Conservation (phyloP, 2,797 vertebrate genomes). For the Tadarida brasiliensis region DNA sequence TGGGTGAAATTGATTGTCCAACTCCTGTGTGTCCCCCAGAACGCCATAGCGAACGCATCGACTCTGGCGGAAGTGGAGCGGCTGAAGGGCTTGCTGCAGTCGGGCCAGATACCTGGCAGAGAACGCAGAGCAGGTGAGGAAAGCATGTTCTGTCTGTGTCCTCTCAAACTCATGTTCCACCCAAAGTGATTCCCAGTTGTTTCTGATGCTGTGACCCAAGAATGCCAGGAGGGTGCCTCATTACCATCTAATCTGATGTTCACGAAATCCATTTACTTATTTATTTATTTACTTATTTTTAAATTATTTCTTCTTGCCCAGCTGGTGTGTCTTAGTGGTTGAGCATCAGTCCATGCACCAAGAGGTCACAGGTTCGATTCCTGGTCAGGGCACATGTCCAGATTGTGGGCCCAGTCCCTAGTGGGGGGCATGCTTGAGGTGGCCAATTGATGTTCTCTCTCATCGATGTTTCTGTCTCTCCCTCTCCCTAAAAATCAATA, state of each 20-base stretch:
- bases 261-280: neutral
- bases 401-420: too few relatives aligned
- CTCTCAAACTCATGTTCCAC: neutral
- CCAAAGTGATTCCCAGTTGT: neutral
- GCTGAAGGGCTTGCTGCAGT: slow-evolving; percentile 96
- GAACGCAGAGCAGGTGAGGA: slow-evolving; percentile 89
- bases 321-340: too few relatives aligned
- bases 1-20: fast-evolving
- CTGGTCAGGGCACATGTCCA: too few relatives aligned
- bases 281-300: too few relatives aligned
- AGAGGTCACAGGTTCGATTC: too few relatives aligned
- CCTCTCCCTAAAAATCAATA: too few relatives aligned
- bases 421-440: too few relatives aligned
- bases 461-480: too few relatives aligned
- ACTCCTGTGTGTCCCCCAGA: slow-evolving; percentile 85
- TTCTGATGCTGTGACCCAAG: neutral
- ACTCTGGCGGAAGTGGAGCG: slow-evolving; percentile 97
- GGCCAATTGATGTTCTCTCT: too few relatives aligned
- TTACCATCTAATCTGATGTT: neutral
- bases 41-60: slow-evolving; percentile 95
- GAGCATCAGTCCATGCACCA: too few relatives aligned
- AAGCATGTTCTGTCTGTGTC: fast-evolving
- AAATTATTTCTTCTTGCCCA: too few relatives aligned
- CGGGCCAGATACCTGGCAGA: slow-evolving; percentile 96
- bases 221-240: neutral